Percentiles rank a stretch among this genome's conserved stretches.
Evolutionary conservation across 30 jellyfish, hydroid and myxozoan genomes (phyloP).

Genomic region (Cassiopea andromeda): DNA sequence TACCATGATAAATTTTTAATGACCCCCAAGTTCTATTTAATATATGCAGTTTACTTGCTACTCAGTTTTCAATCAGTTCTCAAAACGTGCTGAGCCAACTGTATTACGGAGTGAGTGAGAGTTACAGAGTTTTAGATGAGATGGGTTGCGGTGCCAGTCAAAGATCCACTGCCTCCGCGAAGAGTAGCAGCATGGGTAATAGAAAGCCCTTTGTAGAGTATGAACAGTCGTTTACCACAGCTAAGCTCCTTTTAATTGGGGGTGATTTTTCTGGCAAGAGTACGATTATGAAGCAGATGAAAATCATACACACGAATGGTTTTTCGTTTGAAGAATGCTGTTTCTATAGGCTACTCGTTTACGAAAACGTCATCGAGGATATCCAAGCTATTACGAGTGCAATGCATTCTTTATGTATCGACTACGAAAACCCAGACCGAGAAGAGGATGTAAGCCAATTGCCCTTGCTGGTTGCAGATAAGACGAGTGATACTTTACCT

Average conservation of each 20-base stretch:
- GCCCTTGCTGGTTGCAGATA: neutral
- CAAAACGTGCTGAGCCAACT: no score
- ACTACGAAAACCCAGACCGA: neutral
- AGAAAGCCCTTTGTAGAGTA: neutral
- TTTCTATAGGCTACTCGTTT: neutral
- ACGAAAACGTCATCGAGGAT: constrained; percentile 8
- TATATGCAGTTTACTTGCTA: no score
- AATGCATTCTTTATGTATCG: neutral
- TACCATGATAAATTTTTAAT: no score
- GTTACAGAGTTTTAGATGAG: neutral
- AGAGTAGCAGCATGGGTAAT: constrained; percentile 1
- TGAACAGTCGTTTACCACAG: neutral
- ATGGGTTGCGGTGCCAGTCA: constrained; percentile 20
- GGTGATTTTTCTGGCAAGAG: constrained; percentile 61
- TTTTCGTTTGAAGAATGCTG: constrained; percentile 50
- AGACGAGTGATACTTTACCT: neutral
- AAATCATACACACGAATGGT: constrained; percentile 63
- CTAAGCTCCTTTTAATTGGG: constrained; percentile 37
- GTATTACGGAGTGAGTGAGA: no score
- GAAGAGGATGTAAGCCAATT: neutral
- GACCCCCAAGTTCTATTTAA: no score
- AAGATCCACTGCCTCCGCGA: neutral
- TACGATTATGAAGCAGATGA: constrained; percentile 76
- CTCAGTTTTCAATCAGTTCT: no score
- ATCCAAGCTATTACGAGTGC: constrained; percentile 7